These are phyloP conservation scores for Lydus trimaculatus DNA, from an alignment of 2,888 invertebrate species.

Conservation along the genomic window DNA sequence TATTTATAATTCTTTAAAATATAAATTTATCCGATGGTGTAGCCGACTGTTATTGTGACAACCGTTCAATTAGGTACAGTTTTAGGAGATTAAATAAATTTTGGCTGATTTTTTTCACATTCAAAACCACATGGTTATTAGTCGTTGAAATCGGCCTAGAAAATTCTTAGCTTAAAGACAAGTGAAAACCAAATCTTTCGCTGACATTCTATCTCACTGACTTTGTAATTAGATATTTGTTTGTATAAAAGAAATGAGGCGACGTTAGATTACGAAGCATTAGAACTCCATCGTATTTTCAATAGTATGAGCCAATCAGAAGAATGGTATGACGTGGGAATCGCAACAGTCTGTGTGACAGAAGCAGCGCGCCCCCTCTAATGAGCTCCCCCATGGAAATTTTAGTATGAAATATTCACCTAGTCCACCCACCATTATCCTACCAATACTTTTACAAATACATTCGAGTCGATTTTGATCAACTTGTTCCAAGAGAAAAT, in stretches of 20 bases:
- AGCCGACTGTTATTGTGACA: too few species aligned
- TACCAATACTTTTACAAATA: conserved; percentile 43
- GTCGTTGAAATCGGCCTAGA: too few species aligned
- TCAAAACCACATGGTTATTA: too few species aligned
- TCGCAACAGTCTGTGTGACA: conserved; percentile 49
- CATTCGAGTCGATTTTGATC: conserved; percentile 38
- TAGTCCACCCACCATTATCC: conserved; percentile 50
- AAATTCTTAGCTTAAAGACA: too few species aligned
- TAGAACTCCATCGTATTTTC: conserved; percentile 47
- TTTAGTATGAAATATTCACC: conserved; percentile 52
- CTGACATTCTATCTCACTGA: neutral
- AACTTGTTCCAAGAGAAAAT: conserved; percentile 40
- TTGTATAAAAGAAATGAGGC: conserved; percentile 33
- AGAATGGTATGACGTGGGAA: conserved; percentile 49
- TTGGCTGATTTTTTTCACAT: too few species aligned
- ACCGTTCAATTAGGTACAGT: too few species aligned
- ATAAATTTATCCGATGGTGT: too few species aligned
- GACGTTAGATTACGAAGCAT: conserved; percentile 42
- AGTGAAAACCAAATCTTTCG: too few species aligned
- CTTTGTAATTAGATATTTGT: conserved; percentile 40
- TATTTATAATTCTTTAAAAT: too few species aligned
- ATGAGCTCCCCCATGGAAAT: conserved; percentile 46
- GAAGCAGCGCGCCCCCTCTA: conserved; percentile 44
- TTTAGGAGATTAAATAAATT: too few species aligned
- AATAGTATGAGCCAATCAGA: conserved; percentile 44